phyloP scores from a whole-genome alignment of 2,797 vertebrate genomes.

The Protonibea diacanthus region DNA sequence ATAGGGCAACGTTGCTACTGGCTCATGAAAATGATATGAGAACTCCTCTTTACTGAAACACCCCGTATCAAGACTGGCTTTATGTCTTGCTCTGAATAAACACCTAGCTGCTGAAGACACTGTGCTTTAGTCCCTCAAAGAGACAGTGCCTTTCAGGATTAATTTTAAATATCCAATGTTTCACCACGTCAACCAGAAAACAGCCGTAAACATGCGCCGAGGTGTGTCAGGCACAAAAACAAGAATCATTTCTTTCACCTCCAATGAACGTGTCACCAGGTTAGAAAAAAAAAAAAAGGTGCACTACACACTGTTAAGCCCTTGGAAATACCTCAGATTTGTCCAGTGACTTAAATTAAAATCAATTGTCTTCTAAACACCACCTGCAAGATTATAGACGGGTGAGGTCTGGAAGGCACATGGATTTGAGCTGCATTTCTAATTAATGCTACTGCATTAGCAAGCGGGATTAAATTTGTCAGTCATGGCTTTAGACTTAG shows the following conservation, averaged over 20 bases:
- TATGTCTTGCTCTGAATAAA: constrained; percentile 70
- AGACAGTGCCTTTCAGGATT: constrained; percentile 50
- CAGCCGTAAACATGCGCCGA: constrained; percentile 16
- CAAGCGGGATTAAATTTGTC: constrained; percentile 64
- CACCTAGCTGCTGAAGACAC: constrained; percentile 62
- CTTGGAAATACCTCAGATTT: constrained; percentile 71
- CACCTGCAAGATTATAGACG: constrained; percentile 81
- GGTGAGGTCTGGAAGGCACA: constrained; percentile 51
- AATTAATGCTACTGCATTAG: constrained; percentile 67
- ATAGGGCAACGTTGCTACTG: constrained; percentile 67
- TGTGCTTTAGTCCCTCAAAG: constrained; percentile 40
- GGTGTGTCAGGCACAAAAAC: constrained; percentile 13
- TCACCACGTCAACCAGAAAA: constrained; percentile 18
- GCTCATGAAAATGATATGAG: constrained; percentile 67
- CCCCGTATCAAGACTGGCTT: constrained; percentile 63
- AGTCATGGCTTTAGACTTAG: constrained; percentile 62
- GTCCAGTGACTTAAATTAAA: constrained; percentile 81
- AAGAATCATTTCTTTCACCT: constrained; percentile 63
- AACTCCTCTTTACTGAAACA: constrained; percentile 57
- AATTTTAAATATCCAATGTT: constrained; percentile 53
- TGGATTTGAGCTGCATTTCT: constrained; percentile 56
- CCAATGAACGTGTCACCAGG: constrained; percentile 83
- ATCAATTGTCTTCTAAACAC: constrained; percentile 67
- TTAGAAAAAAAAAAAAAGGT: constrained; percentile 46
- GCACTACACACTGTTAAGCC: constrained; percentile 70